Evolutionary conservation across 2,797 vertebrate species (phyloP).

Genomic region (Pseudochaenichthys georgianus): DNA sequence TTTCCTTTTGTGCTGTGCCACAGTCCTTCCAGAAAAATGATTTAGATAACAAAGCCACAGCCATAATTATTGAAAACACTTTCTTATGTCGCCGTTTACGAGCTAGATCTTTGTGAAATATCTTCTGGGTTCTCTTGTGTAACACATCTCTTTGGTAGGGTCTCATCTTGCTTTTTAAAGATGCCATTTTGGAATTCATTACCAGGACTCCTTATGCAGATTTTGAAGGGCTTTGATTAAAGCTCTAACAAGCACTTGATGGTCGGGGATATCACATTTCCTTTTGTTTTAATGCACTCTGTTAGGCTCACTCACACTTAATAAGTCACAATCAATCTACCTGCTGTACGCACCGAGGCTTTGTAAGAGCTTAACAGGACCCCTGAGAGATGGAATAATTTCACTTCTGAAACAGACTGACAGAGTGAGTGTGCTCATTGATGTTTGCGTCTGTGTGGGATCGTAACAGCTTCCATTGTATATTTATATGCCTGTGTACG

Average conservation of each 20-base stretch:
- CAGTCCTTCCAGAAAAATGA: slow-evolving; percentile 63
- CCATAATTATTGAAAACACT: slow-evolving; percentile 66
- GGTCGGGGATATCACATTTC: slow-evolving; percentile 86
- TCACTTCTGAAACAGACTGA: slow-evolving; percentile 80
- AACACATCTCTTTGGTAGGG: slow-evolving; percentile 56
- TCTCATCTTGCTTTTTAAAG: slow-evolving; percentile 76
- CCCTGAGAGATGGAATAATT: slow-evolving; percentile 83
- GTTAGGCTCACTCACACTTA: slow-evolving; percentile 85
- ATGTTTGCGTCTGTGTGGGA: slow-evolving; percentile 75
- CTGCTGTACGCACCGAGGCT: slow-evolving; percentile 81
- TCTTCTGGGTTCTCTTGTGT: slow-evolving; percentile 66
- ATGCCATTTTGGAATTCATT: slow-evolving; percentile 82
- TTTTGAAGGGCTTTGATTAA: slow-evolving; percentile 85
- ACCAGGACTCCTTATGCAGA: slow-evolving; percentile 79
- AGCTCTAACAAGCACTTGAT: slow-evolving; percentile 86
- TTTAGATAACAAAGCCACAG: slow-evolving; percentile 58
- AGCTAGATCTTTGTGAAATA: slow-evolving; percentile 67
- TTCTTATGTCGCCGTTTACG: slow-evolving; percentile 52
- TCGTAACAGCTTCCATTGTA: slow-evolving; percentile 67
- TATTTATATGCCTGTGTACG: slow-evolving; percentile 69
- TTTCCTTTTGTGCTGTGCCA: slow-evolving; percentile 42
- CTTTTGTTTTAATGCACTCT: slow-evolving; percentile 87
- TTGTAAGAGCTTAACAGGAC: slow-evolving; percentile 85
- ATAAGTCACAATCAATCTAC: slow-evolving; percentile 87
- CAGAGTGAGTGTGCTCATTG: slow-evolving; percentile 67